Percentiles rank a stretch among this genome's conserved stretches.
These are phyloP conservation scores for Saccopteryx leptura DNA, from an alignment of 2,113 vertebrate genomes.

Conservation along the genomic window DNA sequence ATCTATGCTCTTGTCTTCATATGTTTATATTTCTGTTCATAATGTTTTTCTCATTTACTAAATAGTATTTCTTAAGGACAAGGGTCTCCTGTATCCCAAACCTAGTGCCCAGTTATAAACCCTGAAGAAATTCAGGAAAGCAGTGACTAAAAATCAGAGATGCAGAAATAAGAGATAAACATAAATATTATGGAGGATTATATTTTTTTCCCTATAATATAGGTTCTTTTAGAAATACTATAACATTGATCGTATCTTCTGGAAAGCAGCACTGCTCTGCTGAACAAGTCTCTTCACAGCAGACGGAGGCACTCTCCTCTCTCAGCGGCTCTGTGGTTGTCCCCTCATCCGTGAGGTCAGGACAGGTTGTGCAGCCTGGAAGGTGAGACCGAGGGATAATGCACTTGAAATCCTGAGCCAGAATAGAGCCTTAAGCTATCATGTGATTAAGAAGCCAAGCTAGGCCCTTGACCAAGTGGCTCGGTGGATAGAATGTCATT, in stretches of 20 bases:
- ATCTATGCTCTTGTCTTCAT: neutral
- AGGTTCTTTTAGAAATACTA: neutral
- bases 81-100: neutral
- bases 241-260: neutral
- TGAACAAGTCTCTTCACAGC: neutral
- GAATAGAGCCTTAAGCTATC: neutral
- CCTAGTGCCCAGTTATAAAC: too few relatives aligned
- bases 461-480: too few relatives aligned
- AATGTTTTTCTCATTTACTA: slow-evolving; percentile 16
- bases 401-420: neutral
- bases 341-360: neutral
- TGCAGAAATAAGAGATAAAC: neutral
- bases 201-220: slow-evolving; percentile 30
- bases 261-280: neutral
- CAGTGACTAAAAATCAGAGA: neutral
- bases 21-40: neutral
- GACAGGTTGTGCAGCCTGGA: neutral
- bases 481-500: too few relatives aligned
- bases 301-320: neutral
- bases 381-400: neutral
- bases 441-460: neutral
- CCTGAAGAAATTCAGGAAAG: neutral
- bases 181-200: neutral
- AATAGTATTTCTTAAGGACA: neutral
- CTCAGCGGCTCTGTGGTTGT: neutral